Percentiles rank a stretch among this genome's conserved stretches.
These are phyloP conservation scores for Nibea coibor DNA, from an alignment of 2,113 vertebrate species.

Conservation along the genomic window DNA sequence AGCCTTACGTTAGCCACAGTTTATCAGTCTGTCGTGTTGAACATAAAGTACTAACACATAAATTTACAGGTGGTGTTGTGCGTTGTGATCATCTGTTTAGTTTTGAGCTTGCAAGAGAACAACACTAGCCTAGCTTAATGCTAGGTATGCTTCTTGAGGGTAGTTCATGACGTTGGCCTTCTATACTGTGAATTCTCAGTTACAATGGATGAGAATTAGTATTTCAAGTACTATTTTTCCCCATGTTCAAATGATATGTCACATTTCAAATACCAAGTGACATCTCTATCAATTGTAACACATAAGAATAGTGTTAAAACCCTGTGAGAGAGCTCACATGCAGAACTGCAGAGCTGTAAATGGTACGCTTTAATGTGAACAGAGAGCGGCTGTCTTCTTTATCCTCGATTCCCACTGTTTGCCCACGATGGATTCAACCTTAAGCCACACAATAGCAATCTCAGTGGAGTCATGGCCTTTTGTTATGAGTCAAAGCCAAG, in stretches of 20 bases:
- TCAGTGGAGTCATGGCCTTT: constrained; percentile 57
- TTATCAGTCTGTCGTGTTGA: background rate
- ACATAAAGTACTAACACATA: background rate
- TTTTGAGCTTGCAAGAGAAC: background rate
- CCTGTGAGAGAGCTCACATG: background rate
- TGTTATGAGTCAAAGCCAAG: constrained; percentile 45
- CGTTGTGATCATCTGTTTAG: background rate
- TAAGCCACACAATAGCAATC: constrained; percentile 46
- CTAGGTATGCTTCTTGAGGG: background rate
- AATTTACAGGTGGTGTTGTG: background rate
- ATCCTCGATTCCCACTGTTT: constrained; percentile 22
- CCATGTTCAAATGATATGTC: background rate
- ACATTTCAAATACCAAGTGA: background rate
- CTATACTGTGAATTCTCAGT: background rate
- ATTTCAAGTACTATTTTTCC: background rate
- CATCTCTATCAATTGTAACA: background rate
- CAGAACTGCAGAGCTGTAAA: constrained; percentile 15
- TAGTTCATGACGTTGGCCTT: background rate
- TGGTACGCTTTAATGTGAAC: constrained; percentile 35
- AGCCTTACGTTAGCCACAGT: background rate
- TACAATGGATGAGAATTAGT: background rate
- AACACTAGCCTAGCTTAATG: background rate
- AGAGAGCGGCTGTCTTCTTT: constrained; percentile 25
- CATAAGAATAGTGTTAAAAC: background rate
- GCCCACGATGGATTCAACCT: constrained; percentile 46